Evolutionary conservation across 1,140 invertebrate species (phyloP), one percentile per base, ranked within the genome.

Genomic region (Adelges cooleyi): DNA sequence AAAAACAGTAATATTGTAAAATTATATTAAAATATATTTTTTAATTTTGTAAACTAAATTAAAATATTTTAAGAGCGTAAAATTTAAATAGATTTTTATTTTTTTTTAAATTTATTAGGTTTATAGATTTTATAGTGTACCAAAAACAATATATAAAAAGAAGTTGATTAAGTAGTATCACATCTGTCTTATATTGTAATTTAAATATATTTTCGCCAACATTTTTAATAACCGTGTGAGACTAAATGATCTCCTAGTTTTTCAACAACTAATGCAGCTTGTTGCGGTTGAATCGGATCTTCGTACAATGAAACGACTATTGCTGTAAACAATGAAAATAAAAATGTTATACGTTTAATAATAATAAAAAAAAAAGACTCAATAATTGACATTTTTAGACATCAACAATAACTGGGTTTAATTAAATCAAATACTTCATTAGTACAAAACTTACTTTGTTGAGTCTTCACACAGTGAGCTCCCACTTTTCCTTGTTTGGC

Each of bases 161-260:
- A 62, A 62, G 42, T 62, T 33, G 23, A 33, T 62, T 33, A 62
- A 48, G 36, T 44, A 62, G 17, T 62, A 62, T 62, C 56, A 62
- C 56, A 62, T 48, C 42, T 46, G 25, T 48, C n/a, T 27, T 59
- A 44, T 59, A 59, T 62, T 48, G 27, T 62, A 48, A 62, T 48
- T 29, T 13, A 48, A 48, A 25, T 48, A 46, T 29, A 42, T 3
- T 6, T 46, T 8, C 2, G 27, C 38, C 72, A 69, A 54, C 71
- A 75, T 66, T 75, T 75, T 84, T 92, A 92, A 86, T 90, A 93
- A 83, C 90, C 89, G 81, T 89, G 91, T 80, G 82, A 85, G 81
- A 92, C 83, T 82, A 92, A 84, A 85, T 93, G 92, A 80, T 93
- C 90, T 81, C 90, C 90, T 82, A 93, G 82, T 81, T 92, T 92